Conservation (phyloP, 2,888 invertebrate genomes). For the Entomobrya proxima region DNA sequence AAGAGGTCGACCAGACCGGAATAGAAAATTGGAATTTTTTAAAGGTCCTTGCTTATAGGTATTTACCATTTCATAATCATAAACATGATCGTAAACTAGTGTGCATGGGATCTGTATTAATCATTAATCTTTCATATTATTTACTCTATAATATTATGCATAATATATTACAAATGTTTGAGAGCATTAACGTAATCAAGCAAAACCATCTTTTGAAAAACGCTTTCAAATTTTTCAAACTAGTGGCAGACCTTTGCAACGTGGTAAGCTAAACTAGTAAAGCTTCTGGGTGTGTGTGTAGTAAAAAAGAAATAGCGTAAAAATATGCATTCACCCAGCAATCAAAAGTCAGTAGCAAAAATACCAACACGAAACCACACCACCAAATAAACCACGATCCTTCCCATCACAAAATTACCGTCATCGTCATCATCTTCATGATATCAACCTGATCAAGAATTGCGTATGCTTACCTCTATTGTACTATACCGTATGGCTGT, state of each 20-base stretch:
- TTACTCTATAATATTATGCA: no score
- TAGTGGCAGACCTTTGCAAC: no score
- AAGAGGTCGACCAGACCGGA: neutral
- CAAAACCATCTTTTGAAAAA: no score
- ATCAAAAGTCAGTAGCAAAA: conserved; percentile 27
- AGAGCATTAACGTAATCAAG: neutral
- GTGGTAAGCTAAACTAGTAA: no score
- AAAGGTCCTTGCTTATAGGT: neutral
- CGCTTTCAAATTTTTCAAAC: no score
- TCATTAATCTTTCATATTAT: no score
- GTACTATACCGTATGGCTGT: neutral
- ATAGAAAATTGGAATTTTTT: neutral
- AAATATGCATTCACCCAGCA: neutral
- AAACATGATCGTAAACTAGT: no score
- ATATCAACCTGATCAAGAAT: conserved; percentile 16
- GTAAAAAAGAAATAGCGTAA: neutral
- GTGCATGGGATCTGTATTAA: no score
- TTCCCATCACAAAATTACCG: neutral
- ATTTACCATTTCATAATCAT: neutral
- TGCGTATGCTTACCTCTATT: conserved; percentile 11
- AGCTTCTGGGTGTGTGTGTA: neutral
- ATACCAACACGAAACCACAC: neutral
- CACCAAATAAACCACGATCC: neutral
- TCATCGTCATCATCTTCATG: neutral
- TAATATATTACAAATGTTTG: no score